Evolutionary conservation across 2,113 vertebrate genomes (phyloP).

Genomic region (Rhodinocichla rosea): DNA sequence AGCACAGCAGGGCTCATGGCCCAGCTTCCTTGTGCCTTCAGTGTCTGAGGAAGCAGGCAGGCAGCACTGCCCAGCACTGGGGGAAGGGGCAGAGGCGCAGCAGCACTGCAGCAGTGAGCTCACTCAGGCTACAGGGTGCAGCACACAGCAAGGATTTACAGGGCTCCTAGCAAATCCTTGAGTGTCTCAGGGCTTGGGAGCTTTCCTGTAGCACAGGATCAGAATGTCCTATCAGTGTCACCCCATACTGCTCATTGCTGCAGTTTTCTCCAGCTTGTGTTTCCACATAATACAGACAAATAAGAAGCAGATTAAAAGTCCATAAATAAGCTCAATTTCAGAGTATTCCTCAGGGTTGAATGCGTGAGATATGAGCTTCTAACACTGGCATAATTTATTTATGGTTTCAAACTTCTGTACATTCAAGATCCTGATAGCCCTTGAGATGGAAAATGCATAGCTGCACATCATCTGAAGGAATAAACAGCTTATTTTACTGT

Average conservation of each 20-base stretch:
- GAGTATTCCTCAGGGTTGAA: neutral
- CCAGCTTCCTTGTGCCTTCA: neutral
- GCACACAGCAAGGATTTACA: neutral
- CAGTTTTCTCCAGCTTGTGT: neutral
- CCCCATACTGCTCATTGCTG: neutral
- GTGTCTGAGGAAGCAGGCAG: neutral
- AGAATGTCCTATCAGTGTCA: neutral
- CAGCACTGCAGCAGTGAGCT: neutral
- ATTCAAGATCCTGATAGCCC: neutral
- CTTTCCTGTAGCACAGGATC: neutral
- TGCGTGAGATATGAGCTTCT: neutral
- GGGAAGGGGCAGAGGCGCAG: neutral
- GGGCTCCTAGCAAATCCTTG: neutral
- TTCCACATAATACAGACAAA: neutral
- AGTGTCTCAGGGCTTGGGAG: accelerated
- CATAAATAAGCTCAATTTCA: neutral
- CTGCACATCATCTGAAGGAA: neutral
- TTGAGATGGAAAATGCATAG: neutral
- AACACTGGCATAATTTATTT: neutral
- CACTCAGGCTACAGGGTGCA: neutral
- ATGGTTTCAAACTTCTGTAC: neutral
- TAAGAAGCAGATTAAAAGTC: neutral
- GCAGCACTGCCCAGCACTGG: neutral
- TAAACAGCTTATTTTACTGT: neutral
- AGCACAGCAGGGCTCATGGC: accelerated